A percentile compares a stretch with the other conserved stretches of the same genome.
These are phyloP conservation scores for Drosophila vallismaia DNA, from an alignment of 2,888 invertebrate species.

Conservation along the genomic window DNA sequence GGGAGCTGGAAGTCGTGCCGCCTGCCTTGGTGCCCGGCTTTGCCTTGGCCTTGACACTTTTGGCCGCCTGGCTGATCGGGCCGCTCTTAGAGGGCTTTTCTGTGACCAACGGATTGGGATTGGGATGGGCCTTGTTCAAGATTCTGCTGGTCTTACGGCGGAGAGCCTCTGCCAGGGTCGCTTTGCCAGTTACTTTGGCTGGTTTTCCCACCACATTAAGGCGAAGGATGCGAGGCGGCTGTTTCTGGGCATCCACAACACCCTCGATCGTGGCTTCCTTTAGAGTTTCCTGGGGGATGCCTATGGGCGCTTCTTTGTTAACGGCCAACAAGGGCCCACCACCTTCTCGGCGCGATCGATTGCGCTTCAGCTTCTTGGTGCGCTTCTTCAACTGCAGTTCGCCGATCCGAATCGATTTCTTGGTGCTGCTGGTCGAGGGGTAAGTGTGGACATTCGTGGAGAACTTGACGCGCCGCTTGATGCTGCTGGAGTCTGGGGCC, in stretches of 20 bases:
- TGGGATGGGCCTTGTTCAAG: background rate
- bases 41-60: conserved; percentile 4
- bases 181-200: conserved; percentile 17
- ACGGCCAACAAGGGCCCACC: background rate
- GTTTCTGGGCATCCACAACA: conserved; percentile 7
- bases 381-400: conserved; percentile 50
- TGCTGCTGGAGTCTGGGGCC: background rate
- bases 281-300: background rate
- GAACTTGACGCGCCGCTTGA: conserved; percentile 61
- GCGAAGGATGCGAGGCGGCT: conserved; percentile 5
- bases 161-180: conserved; percentile 9
- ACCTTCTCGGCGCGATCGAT: conserved; percentile 14
- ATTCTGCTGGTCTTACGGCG: conserved; percentile 5
- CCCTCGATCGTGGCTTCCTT: conserved; percentile 20
- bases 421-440: conserved; percentile 29
- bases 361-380: conserved; percentile 47
- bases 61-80: background rate
- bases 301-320: background rate
- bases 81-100: conserved; percentile 10
- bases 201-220: conserved; percentile 32
- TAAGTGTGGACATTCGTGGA: conserved; percentile 57
- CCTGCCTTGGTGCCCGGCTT: conserved; percentile 8
- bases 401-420: conserved; percentile 50
- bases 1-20: background rate
- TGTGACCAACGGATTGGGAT: background rate